These are phyloP conservation scores for Drosophila sucinea DNA, from an alignment of 1,140 invertebrate species.

Conservation along the genomic window DNA sequence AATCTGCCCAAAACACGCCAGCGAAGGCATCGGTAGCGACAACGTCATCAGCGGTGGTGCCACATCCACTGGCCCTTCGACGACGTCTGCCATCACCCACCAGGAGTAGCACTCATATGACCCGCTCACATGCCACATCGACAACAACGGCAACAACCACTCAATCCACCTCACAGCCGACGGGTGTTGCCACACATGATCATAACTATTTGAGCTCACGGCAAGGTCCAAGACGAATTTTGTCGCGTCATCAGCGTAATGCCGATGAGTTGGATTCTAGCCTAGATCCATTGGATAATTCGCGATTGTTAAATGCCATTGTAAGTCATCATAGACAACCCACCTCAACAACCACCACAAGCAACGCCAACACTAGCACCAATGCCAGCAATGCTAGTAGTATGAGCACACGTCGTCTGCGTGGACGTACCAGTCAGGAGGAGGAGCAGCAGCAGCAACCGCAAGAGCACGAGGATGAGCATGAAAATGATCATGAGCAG, in stretches of 20 bases:
- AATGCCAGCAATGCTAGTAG: slow-evolving; percentile 25
- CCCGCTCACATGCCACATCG: slow-evolving; percentile 78
- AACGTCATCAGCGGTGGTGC: slow-evolving; percentile 30
- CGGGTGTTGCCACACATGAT: slow-evolving; percentile 61
- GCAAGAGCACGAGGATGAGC: slow-evolving; percentile 48
- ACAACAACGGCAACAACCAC: slow-evolving; percentile 54
- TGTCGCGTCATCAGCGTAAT: slow-evolving; percentile 82
- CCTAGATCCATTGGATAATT: slow-evolving; percentile 71
- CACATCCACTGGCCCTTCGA: slow-evolving; percentile 63
- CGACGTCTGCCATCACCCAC: slow-evolving; percentile 47
- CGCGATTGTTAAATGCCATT: slow-evolving; percentile 47
- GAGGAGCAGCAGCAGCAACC: slow-evolving; percentile 29
- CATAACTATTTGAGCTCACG: slow-evolving; percentile 76
- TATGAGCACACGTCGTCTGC: slow-evolving; percentile 57
- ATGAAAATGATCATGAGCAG: slow-evolving; percentile 58
- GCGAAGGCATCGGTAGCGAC: slow-evolving; percentile 42
- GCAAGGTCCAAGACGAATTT: slow-evolving; percentile 59
- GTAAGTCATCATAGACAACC: slow-evolving; percentile 60
- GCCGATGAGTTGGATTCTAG: slow-evolving; percentile 76
- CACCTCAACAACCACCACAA: slow-evolving; percentile 61
- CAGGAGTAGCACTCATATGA: slow-evolving; percentile 68
- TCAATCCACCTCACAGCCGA: slow-evolving; percentile 23
- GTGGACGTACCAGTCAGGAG: slow-evolving; percentile 66
- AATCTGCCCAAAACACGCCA: slow-evolving; percentile 42
- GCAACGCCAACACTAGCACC: slow-evolving; percentile 30